A percentile compares a stretch with the other conserved stretches of the same genome.
These are phyloP conservation scores for Choloepus didactylus DNA, from an alignment of 2,797 vertebrate genomes.

Conservation along the genomic window DNA sequence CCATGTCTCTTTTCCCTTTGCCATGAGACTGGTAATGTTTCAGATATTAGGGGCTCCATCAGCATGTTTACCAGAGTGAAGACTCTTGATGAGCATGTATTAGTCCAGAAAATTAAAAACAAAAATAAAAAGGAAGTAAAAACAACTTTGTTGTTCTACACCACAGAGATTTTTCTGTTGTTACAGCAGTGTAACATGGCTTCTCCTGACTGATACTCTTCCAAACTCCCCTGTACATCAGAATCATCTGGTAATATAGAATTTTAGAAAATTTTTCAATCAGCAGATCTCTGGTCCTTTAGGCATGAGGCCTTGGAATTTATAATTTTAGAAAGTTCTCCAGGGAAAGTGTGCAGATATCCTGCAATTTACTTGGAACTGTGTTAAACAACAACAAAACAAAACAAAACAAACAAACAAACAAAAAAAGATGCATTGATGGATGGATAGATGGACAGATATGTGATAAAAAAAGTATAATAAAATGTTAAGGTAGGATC, in stretches of 20 bases:
- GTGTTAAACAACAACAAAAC: background rate
- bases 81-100: background rate
- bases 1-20: background rate
- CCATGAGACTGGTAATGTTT: background rate
- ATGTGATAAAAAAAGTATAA: background rate
- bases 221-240: background rate
- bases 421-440: too few relatives aligned
- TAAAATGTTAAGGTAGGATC: background rate
- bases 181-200: background rate
- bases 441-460: background rate
- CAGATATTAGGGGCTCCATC: background rate
- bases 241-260: background rate
- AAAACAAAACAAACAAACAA: too few relatives aligned
- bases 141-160: background rate
- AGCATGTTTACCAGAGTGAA: background rate
- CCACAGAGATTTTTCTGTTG: background rate
- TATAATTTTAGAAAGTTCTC: slow-evolving; percentile 17
- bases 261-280: background rate
- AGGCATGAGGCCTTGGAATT: background rate
- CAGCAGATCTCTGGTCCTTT: background rate
- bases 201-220: background rate
- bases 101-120: background rate
- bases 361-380: background rate
- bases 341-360: background rate
- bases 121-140: background rate